Evolutionary conservation across 2,797 vertebrate genomes (phyloP), one percentile per base, ranked within the genome.

Genomic region (Ctenosaura bakeri): DNA sequence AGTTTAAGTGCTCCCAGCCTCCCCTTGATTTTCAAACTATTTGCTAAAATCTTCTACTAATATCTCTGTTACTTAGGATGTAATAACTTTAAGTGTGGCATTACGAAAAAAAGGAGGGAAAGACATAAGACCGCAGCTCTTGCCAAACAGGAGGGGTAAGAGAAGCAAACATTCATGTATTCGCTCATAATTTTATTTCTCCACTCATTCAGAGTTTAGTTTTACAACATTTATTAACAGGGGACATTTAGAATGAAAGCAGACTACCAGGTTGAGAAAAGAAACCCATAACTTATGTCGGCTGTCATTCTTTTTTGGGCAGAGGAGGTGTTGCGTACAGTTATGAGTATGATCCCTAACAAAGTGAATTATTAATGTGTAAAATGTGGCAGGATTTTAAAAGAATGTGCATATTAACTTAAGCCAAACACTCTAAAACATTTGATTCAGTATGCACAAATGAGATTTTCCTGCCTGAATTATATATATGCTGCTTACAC

Each of bases 101-200:
- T 52, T 9, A 84, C 20, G 7, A 66, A 69, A 24, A 24, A 14
- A 38, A 22, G 24, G 35, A 66, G 35, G 2, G 35, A 83, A 64
- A 13, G 18, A 6, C 22, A 26, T 83, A 38, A 83, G 56, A 46
- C 9, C 42, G 13, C 35, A 59, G 35, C 24, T 20, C 24, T 42
- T 59, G 52, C 38, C 85, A 78, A 78, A 35, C 1, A 12, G 86
- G 62, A n/a, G 87, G 26, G 59, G 71, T 84, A 20, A 22, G 77
- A 52, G 87, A 87, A 87, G n/a, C 35, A n/a, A 20, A 85, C 42
- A 89, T 32, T 73, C 3, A 69, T 88, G 80, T 42, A 81, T 13
- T 59, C 1, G 22, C 74, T 32, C 22, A 22, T 26, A 29, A 91
- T 56, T 59, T n/a, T 46, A 52, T 52, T 52, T 52, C 52, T 52